These are phyloP conservation scores for Scaptodrosophila lebanonensis DNA, from an alignment of 1,140 invertebrate genomes.

Conservation along the genomic window DNA sequence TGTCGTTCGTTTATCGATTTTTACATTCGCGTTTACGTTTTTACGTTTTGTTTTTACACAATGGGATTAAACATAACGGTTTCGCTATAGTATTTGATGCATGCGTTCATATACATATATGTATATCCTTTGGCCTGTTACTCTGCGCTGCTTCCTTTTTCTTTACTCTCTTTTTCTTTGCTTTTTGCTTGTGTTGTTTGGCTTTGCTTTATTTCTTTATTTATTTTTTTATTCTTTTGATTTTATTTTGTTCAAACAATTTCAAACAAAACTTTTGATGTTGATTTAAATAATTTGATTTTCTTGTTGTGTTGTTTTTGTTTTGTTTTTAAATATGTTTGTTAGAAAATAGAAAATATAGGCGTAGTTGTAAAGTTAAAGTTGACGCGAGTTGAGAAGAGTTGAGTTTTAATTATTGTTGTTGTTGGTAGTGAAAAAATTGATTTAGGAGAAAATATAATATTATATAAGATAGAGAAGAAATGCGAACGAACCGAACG, in stretches of 20 bases:
- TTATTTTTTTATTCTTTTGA: conserved; percentile 6
- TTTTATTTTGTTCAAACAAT: conserved; percentile 33
- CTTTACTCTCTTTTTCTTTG: conserved; percentile 3
- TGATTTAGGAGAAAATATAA: conserved; percentile 77
- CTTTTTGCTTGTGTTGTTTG: not conserved
- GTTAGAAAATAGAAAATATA: conserved; percentile 40
- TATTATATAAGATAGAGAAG: conserved; percentile 78
- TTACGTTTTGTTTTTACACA: conserved; percentile 65
- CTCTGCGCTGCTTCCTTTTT: conserved; percentile 18
- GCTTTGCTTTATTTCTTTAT: conserved; percentile 11
- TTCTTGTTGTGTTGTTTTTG: conserved; percentile 38
- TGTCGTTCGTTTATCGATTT: conserved; percentile 74
- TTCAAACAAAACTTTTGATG: conserved; percentile 53
- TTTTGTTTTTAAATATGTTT: conserved; percentile 13
- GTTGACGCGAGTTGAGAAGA: conserved; percentile 66
- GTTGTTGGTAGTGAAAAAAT: conserved; percentile 74
- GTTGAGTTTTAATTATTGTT: conserved; percentile 48
- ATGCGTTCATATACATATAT: conserved; percentile 36
- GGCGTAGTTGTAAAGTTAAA: conserved; percentile 59
- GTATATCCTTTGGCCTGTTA: conserved; percentile 14
- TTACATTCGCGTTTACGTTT: conserved; percentile 71
- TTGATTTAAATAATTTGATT: conserved; percentile 39
- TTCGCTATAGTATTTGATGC: conserved; percentile 16
- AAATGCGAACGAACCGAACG: conserved; percentile 78
- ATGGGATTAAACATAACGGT: conserved; percentile 58